Percentiles rank a stretch among this genome's conserved stretches.
These are phyloP conservation scores for Platichthys stellatus DNA, from an alignment of 2,113 vertebrate species.

Conservation along the genomic window DNA sequence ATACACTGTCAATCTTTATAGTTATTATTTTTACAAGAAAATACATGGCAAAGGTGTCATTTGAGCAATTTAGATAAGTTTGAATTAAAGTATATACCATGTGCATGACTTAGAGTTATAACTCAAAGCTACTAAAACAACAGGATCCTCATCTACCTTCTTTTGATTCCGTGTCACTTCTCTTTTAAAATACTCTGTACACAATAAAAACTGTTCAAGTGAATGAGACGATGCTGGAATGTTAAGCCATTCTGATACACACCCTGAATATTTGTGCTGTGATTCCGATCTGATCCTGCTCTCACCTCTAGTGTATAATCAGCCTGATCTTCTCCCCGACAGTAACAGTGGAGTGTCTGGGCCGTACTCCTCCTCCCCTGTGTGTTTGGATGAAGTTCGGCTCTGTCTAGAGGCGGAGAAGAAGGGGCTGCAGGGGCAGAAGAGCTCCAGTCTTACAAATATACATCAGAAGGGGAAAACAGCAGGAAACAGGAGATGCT, in stretches of 20 bases:
- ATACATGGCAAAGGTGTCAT: too few species aligned
- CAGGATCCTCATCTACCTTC: too few species aligned
- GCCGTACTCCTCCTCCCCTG: constrained; percentile 53
- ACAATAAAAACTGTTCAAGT: too few species aligned
- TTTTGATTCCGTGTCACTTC: too few species aligned
- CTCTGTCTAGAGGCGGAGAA: constrained; percentile 79
- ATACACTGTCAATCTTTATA: not conserved
- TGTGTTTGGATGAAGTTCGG: constrained; percentile 81
- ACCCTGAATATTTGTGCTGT: not conserved
- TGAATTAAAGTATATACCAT: too few species aligned
- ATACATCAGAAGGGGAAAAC: constrained; percentile 87
- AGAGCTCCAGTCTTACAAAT: constrained; percentile 92
- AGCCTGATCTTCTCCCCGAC: constrained; percentile 11
- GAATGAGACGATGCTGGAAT: not conserved
- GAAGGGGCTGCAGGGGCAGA: constrained; percentile 84
- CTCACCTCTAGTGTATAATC: not conserved
- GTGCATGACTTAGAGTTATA: not conserved
- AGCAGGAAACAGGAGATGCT: constrained; percentile 85
- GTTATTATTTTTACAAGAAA: not conserved
- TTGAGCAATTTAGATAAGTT: too few species aligned
- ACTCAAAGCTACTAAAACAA: not conserved
- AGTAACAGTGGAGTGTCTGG: constrained; percentile 23
- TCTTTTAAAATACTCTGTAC: not conserved
- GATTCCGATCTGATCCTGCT: not conserved
- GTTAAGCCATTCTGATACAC: not conserved